Evolutionary conservation across 2,888 invertebrate species (phyloP).

Genomic region (Drosophila cognata): DNA sequence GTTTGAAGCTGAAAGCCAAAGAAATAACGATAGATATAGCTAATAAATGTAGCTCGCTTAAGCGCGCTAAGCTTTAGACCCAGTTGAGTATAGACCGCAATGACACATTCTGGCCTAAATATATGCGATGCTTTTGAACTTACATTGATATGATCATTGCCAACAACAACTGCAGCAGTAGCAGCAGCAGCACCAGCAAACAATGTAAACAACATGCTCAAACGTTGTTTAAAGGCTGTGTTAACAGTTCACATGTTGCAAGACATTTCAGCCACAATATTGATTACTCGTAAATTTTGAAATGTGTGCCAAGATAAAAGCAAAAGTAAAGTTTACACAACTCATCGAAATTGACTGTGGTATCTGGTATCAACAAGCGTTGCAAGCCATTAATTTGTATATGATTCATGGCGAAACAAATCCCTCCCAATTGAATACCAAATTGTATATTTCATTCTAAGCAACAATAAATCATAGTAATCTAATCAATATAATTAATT

Average conservation of each 20-base stretch:
- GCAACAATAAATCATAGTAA: conserved; percentile 21
- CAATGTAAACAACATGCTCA: conserved; percentile 27
- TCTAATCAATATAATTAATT: conserved; percentile 46
- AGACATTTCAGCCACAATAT: conserved; percentile 31
- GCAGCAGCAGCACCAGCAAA: conserved; percentile 22
- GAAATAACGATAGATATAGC: not conserved
- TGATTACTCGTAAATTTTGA: conserved; percentile 47
- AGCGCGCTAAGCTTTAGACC: not conserved
- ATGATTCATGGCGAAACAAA: conserved; percentile 16
- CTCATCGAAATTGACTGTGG: conserved; percentile 43
- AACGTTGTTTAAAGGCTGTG: conserved; percentile 63
- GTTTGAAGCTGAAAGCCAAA: not conserved
- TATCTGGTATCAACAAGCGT: conserved; percentile 25
- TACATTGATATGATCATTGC: conserved; percentile 26
- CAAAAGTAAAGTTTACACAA: conserved; percentile 63
- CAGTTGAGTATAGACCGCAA: not conserved
- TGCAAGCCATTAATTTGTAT: conserved; percentile 43
- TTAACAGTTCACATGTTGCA: conserved; percentile 56
- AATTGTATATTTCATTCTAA: conserved; percentile 15
- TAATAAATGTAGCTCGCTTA: not conserved
- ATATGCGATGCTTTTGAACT: not conserved
- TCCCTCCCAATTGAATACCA: not conserved
- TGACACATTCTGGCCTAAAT: conserved; percentile 1
- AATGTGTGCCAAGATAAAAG: conserved; percentile 60
- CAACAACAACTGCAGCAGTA: conserved; percentile 20